These are phyloP conservation scores for Malachius bipustulatus DNA, from an alignment of 2,888 invertebrate genomes.

Conservation along the genomic window DNA sequence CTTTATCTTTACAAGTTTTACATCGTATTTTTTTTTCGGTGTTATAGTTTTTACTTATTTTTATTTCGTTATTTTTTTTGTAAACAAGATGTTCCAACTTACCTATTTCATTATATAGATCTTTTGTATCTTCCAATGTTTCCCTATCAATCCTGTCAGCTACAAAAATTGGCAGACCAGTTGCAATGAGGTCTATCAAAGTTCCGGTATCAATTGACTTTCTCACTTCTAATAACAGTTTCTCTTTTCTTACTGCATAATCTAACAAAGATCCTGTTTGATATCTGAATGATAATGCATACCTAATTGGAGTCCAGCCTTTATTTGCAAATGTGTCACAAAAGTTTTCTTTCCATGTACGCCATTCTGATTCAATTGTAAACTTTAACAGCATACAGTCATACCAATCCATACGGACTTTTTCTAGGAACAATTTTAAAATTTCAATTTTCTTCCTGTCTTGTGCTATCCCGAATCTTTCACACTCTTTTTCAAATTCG, in stretches of 20 bases:
- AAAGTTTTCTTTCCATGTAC: conserved; percentile 14
- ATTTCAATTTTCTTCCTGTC: conserved; percentile 14
- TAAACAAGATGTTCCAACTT: conserved; percentile 22
- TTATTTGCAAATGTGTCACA: conserved; percentile 13
- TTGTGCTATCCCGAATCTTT: conserved; percentile 9
- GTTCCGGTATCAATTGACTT: conserved; percentile 2
- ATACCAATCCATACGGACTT: conserved; percentile 13
- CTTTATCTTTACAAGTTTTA: conserved; percentile 7
- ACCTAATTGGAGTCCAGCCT: conserved; percentile 14
- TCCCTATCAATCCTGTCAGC: conserved; percentile 9
- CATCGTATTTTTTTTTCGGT: too few species aligned
- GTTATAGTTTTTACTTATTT: conserved; percentile 10
- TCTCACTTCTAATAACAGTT: background rate
- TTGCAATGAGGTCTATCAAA: conserved; percentile 4
- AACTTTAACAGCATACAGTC: conserved; percentile 13
- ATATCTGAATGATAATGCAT: conserved; percentile 5
- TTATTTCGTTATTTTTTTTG: conserved; percentile 15
- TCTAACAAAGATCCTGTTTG: conserved; percentile 3
- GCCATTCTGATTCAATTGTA: conserved; percentile 12
- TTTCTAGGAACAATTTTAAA: conserved; percentile 12
- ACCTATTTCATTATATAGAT: conserved; percentile 1
- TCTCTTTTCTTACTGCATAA: conserved; percentile 5
- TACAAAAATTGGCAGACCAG: conserved; percentile 5
- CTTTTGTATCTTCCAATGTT: background rate
- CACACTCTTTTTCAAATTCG: conserved; percentile 5